phyloP scores from a whole-genome alignment of 2,888 invertebrate species.

The Pediacus dermestoides region DNA sequence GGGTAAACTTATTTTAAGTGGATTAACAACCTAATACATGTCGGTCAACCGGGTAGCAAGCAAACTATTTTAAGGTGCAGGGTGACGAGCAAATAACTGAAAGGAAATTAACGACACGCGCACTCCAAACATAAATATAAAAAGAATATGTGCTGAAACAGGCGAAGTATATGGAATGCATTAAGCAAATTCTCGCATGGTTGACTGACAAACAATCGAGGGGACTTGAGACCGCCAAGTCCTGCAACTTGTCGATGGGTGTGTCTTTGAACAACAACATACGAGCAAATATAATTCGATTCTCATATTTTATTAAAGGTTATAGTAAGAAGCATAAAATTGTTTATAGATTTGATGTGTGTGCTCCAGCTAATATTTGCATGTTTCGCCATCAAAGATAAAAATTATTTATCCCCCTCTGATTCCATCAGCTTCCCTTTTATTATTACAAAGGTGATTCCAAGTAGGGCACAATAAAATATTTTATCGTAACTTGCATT shows the following conservation, averaged over 20 bases:
- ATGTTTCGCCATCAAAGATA: background rate
- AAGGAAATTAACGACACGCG: conserved; percentile 44
- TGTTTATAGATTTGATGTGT: conserved; percentile 41
- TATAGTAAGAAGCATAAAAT: conserved; percentile 39
- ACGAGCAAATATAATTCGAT: conserved; percentile 33
- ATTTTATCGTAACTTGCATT: conserved; percentile 35
- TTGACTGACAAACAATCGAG: conserved; percentile 38
- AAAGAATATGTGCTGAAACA: conserved; percentile 38
- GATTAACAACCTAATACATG: too few species aligned
- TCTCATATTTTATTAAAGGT: conserved; percentile 31
- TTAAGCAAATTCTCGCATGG: conserved; percentile 43
- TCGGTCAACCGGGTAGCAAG: too few species aligned
- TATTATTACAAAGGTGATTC: conserved; percentile 41
- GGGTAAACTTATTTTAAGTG: too few species aligned
- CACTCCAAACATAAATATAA: conserved; percentile 43
- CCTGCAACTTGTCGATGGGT: too few species aligned
- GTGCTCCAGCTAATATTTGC: too few species aligned
- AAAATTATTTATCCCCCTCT: too few species aligned
- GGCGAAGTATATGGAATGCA: conserved; percentile 38
- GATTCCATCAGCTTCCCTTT: conserved; percentile 35
- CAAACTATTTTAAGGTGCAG: conserved; percentile 26
- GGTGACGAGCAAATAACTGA: conserved; percentile 38
- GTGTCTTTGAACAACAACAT: conserved; percentile 19
- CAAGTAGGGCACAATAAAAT: conserved; percentile 37
- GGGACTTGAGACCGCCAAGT: too few species aligned